Percentiles rank a stretch among this genome's conserved stretches.
Conservation (phyloP, 2,113 vertebrate genomes). For the Balaenoptera acutorostrata region DNA sequence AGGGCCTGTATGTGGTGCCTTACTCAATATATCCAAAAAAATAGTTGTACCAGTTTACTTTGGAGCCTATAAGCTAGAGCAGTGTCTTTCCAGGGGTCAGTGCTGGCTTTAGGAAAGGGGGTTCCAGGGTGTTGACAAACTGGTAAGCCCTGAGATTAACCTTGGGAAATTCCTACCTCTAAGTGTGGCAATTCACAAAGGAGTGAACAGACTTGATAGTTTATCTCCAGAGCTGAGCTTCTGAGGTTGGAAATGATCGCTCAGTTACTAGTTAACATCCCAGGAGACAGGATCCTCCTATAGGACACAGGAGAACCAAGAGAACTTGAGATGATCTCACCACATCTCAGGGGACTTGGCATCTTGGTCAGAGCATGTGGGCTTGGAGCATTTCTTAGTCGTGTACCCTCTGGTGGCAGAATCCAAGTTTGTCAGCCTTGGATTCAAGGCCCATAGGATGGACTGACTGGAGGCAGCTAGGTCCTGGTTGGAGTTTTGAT, state of each 20-base stretch:
- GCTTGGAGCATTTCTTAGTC: no score
- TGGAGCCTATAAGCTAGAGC: background rate
- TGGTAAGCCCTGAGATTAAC: background rate
- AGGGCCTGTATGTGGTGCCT: background rate
- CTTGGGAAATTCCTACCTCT: background rate
- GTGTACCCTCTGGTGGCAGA: background rate
- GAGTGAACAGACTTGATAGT: background rate
- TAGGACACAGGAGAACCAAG: background rate
- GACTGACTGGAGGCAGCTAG: background rate
- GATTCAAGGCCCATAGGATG: background rate
- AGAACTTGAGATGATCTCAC: background rate
- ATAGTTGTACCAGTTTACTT: background rate
- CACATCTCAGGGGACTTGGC: background rate
- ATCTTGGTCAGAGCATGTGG: background rate
- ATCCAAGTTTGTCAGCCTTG: background rate
- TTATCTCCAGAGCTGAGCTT: slow-evolving; percentile 11
- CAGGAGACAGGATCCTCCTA: background rate
- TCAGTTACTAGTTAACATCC: background rate
- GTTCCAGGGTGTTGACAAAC: background rate
- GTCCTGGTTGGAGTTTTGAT: background rate
- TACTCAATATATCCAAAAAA: background rate
- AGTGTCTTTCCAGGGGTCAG: background rate
- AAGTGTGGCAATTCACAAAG: background rate
- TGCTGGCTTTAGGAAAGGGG: background rate
- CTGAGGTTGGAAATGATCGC: background rate